Evolutionary conservation across 23 tunicate species (phyloP).

Genomic region (Oikopleura dioica): DNA sequence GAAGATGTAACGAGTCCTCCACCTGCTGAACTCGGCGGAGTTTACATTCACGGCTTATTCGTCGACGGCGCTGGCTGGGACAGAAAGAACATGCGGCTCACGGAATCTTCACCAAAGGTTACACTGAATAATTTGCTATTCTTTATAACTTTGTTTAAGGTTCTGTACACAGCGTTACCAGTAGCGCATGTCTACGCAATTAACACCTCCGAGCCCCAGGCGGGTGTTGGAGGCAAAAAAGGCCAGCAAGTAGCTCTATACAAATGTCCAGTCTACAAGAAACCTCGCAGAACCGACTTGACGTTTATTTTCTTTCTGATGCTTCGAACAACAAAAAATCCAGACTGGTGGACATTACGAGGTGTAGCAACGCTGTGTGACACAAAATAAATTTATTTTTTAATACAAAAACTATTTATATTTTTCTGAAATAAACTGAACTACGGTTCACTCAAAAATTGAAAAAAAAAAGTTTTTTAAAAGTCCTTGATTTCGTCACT

Average conservation of each 20-base stretch:
- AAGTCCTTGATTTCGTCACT: too few relatives aligned
- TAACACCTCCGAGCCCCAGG: constrained; percentile 24
- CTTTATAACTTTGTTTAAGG: too few relatives aligned
- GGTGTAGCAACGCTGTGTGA: constrained; percentile 95
- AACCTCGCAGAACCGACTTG: constrained; percentile 87
- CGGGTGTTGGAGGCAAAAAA: constrained; percentile 17
- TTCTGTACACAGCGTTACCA: constrained; percentile 68
- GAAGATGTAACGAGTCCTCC: constrained; percentile 90
- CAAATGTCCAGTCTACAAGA: constrained; percentile 93
- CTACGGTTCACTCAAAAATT: too few relatives aligned
- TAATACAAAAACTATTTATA: too few relatives aligned
- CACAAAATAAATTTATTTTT: constrained; percentile 75
- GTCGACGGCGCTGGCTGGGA: constrained; percentile 99
- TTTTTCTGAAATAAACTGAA: too few relatives aligned
- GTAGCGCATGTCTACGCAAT: constrained; percentile 97
- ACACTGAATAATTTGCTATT: too few relatives aligned
- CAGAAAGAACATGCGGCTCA: constrained; percentile 46
- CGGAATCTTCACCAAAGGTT: constrained; percentile 63
- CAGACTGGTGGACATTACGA: constrained; percentile 95
- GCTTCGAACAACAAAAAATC: constrained; percentile 40
- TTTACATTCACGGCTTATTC: constrained; percentile 84
- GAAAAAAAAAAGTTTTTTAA: too few relatives aligned
- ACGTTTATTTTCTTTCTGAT: constrained; percentile 64
- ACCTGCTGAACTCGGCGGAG: constrained; percentile 87
- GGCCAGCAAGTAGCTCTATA: constrained; percentile 32